Evolutionary conservation across 2,113 vertebrate species (phyloP).

Genomic region (Cariama cristata): DNA sequence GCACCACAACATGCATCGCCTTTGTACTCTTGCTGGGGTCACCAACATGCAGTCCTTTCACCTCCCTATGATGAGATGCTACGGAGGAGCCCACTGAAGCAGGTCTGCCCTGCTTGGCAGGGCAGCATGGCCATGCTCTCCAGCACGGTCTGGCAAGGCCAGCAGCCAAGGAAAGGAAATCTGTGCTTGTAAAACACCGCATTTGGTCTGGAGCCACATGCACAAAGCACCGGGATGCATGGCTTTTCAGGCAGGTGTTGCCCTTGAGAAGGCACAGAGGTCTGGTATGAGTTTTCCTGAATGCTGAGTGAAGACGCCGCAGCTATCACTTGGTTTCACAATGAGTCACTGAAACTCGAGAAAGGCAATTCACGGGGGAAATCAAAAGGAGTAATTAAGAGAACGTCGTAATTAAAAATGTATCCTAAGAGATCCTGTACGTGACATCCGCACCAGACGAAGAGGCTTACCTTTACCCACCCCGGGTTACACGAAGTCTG

Average conservation of each 20-base stretch:
- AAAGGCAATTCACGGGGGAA: conserved; percentile 42
- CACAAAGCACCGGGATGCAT: not conserved
- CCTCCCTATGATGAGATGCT: not conserved
- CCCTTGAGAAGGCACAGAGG: not conserved
- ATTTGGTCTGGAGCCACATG: not conserved
- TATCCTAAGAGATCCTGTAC: conserved; percentile 22
- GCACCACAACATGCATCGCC: accelerated
- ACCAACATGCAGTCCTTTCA: not conserved
- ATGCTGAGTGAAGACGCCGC: not conserved
- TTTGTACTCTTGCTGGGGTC: not conserved
- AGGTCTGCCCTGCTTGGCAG: not conserved
- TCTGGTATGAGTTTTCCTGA: not conserved
- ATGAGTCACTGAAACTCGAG: conserved; percentile 34
- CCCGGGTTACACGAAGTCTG: conserved; percentile 40
- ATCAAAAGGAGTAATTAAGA: conserved; percentile 73
- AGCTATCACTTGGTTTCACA: conserved; percentile 4
- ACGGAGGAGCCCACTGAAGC: accelerated
- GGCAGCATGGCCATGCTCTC: accelerated
- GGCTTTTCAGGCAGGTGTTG: not conserved
- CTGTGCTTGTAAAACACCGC: not conserved
- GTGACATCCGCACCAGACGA: not conserved
- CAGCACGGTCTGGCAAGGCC: accelerated
- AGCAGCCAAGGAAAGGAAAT: not conserved
- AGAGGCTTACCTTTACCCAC: not conserved
- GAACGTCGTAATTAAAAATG: conserved; percentile 48